phyloP scores from a whole-genome alignment of 2,797 vertebrate genomes.

The Catamblyrhynchus diadema region DNA sequence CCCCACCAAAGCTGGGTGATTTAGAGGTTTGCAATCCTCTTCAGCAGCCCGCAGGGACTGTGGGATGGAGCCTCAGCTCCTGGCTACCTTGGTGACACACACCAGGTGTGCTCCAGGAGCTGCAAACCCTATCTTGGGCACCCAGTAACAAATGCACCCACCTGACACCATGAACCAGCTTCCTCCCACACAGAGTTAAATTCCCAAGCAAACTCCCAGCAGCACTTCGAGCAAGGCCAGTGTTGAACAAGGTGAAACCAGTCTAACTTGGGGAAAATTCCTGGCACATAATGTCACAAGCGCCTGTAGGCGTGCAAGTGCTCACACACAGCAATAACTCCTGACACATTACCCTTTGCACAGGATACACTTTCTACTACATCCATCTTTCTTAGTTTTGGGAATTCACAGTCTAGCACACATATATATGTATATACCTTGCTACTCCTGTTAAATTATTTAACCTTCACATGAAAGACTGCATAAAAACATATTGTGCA shows the following conservation, averaged over 20 bases:
- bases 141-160: background rate
- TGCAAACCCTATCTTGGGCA: background rate
- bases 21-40: background rate
- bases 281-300: background rate
- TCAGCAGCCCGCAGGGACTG: background rate
- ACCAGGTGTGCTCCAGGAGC: background rate
- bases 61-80: background rate
- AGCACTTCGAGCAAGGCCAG: background rate
- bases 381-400: background rate
- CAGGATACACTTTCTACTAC: background rate
- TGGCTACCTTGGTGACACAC: background rate
- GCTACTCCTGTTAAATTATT: background rate
- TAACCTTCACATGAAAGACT: background rate
- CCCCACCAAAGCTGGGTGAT: background rate
- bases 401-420: background rate
- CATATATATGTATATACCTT: background rate
- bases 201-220: background rate
- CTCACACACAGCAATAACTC: background rate
- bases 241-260: slow-evolving; percentile 2
- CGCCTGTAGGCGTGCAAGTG: background rate
- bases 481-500: background rate
- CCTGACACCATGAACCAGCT: background rate
- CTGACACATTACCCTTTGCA: accelerated
- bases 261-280: background rate
- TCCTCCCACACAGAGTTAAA: background rate